Evolutionary conservation across 2,888 invertebrate species (phyloP), one percentile per base, ranked within the genome.

Genomic region (Folsomia manolachei): DNA sequence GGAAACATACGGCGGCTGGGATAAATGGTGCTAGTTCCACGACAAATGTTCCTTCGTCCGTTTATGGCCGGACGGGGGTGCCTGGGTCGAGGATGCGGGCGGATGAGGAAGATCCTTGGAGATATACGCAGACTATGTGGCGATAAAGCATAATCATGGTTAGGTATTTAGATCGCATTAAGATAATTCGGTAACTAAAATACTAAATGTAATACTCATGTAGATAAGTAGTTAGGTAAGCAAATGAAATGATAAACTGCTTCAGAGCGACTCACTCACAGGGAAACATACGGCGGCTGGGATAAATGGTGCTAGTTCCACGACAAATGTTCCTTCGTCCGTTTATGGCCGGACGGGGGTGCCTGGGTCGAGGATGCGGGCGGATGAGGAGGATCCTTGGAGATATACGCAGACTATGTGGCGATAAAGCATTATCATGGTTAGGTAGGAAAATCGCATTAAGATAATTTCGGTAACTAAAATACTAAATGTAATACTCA

Each of bases 91-190:
- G 71, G 18, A 72, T 72, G 14, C 51, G 69, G 21, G 67, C 18
- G 2, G 73, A 69, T 19, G 73, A 75, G 11, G 69, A 72, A 4
- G 75, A 75, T 26, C 70, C 69, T 24, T 78, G 78, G 78, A 56
- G 78, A 63, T 74, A 74, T 27, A 75, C 75, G 24, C 67, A 75
- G 69, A 78, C 78, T 0, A 78, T 78, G 78, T 78, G 75, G 75
- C 78, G 78, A 65, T 78, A 72, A 74, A n/a, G n/a, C n/a, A n/a
- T n/a, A n/a, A n/a, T n/a, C n/a, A n/a, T n/a, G n/a, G n/a, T n/a
- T n/a, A n/a, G n/a, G n/a, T n/a, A n/a, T n/a, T n/a, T n/a, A n/a
- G n/a, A n/a, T n/a, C n/a, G n/a, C n/a, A n/a, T n/a, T n/a, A n/a
- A n/a, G n/a, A n/a, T n/a, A n/a, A n/a, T n/a, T n/a, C n/a, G n/a